phyloP scores from a whole-genome alignment of 2,888 invertebrate genomes.

The Phaonia tiefii region DNA sequence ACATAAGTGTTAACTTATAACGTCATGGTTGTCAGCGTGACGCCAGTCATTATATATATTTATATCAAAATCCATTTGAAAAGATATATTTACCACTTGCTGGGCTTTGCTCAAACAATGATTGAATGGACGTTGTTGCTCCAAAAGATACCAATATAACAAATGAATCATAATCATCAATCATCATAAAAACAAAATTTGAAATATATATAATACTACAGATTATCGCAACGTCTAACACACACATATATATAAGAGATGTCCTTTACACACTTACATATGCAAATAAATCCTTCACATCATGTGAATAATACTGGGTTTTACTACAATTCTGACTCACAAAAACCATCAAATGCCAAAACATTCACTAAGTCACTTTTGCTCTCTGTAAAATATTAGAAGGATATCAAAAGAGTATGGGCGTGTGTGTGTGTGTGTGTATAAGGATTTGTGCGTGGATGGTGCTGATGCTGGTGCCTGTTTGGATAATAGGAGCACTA shows the following conservation, averaged over 20 bases:
- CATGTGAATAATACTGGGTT: background rate
- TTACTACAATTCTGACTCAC: constrained; percentile 14
- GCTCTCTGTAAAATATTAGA: background rate
- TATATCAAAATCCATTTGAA: background rate
- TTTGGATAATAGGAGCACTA: constrained; percentile 2
- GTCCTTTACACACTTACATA: background rate
- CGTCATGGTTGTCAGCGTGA: background rate
- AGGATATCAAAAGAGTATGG: background rate
- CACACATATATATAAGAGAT: too few species aligned
- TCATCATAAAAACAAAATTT: constrained; percentile 20
- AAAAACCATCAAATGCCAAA: background rate
- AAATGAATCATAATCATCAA: constrained; percentile 35
- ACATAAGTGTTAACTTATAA: background rate
- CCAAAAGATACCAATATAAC: too few species aligned
- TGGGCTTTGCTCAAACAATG: background rate
- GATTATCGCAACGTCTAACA: background rate
- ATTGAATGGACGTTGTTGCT: constrained; percentile 2
- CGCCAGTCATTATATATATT: constrained; percentile 5
- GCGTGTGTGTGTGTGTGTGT: background rate
- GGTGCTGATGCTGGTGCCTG: constrained; percentile 13
- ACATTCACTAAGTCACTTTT: constrained; percentile 23
- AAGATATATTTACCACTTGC: background rate
- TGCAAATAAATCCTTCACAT: background rate
- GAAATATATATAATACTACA: constrained; percentile 1
- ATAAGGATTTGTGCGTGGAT: background rate